Evolutionary conservation across 2,797 vertebrate species (phyloP).

Genomic region (Neomorphus geoffroyi): DNA sequence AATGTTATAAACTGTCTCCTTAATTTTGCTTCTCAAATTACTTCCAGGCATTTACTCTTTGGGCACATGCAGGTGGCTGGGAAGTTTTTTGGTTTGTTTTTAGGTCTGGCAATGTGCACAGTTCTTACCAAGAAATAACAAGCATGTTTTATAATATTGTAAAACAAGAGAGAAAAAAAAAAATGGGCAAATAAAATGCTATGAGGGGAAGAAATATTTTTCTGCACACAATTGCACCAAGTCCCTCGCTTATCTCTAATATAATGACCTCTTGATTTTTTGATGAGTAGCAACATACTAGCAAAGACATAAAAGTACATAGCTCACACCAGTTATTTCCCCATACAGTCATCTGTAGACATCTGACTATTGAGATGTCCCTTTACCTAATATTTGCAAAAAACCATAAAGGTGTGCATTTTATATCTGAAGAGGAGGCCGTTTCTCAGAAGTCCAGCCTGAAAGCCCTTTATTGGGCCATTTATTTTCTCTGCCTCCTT

Average conservation of each 20-base stretch:
- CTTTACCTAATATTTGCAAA: slow-evolving; percentile 22
- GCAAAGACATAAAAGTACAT: neutral
- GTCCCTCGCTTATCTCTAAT: neutral
- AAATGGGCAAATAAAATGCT: neutral
- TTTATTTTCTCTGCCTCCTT: neutral
- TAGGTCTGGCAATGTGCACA: neutral
- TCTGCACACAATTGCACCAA: neutral
- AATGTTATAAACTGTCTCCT: neutral
- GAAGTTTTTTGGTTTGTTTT: neutral
- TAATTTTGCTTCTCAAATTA: neutral
- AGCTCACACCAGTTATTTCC: neutral
- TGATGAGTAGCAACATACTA: neutral
- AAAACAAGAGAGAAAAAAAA: neutral
- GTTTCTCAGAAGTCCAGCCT: neutral
- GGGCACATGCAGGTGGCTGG: neutral
- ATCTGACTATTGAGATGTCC: neutral
- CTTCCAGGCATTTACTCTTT: neutral
- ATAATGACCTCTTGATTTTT: neutral
- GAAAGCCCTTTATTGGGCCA: neutral
- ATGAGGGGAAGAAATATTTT: neutral
- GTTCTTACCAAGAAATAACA: neutral
- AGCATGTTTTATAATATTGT: neutral
- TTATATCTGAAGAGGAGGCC: neutral
- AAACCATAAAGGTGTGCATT: neutral
- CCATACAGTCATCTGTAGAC: neutral